phyloP scores from a whole-genome alignment of 2,113 vertebrate genomes.

The Tupaia tana region DNA sequence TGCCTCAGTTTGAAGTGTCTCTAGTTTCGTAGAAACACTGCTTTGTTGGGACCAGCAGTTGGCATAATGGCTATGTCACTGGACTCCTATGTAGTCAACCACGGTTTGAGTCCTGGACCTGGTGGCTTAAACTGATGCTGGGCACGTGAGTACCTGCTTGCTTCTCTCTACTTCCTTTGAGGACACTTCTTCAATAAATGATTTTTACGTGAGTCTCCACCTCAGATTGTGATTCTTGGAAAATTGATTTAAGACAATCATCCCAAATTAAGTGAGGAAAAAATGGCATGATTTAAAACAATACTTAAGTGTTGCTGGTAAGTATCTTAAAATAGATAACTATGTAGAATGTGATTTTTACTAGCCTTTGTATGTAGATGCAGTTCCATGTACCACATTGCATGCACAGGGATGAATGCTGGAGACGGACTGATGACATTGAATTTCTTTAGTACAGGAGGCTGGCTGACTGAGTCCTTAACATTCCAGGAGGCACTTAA shows the following conservation, averaged over 20 bases:
- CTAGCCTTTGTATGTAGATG: neutral
- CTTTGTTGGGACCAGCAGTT: too few relatives aligned
- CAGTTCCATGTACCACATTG: neutral
- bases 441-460: neutral
- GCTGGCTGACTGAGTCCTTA: constrained; percentile 12
- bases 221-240: neutral
- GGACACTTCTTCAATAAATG: neutral
- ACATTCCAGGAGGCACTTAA: constrained; percentile 38
- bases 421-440: neutral
- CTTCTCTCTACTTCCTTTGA: neutral
- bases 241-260: neutral
- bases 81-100: too few relatives aligned
- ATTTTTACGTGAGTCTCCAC: neutral
- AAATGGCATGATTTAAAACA: constrained; percentile 4
- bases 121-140: too few relatives aligned
- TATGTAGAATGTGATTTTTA: constrained; percentile 1
- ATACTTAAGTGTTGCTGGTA: neutral
- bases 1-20: too few relatives aligned
- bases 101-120: too few relatives aligned
- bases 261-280: neutral
- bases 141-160: neutral
- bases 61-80: too few relatives aligned
- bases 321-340: neutral
- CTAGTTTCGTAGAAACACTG: too few relatives aligned
- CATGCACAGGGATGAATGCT: neutral